Evolutionary conservation across 1,140 invertebrate genomes (phyloP).

Genomic region (Dreissena rostriformis): DNA sequence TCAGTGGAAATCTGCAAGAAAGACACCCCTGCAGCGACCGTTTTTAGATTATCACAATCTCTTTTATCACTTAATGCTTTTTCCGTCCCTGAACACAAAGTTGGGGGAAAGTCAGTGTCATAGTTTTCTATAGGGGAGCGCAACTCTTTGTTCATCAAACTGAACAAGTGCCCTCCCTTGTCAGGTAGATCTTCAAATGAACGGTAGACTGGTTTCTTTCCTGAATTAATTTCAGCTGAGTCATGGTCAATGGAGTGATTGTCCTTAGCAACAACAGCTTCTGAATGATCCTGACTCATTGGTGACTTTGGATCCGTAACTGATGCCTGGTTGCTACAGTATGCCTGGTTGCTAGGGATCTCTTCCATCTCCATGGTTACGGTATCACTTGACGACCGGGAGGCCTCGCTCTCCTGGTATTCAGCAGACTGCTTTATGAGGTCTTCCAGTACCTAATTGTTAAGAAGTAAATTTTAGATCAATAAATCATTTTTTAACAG

Average conservation of each 20-base stretch:
- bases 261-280: constrained; percentile 1
- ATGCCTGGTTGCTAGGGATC: constrained; percentile 5
- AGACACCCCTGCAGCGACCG: no score
- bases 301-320: not conserved
- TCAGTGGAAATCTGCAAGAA: not conserved
- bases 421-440: constrained; percentile 38
- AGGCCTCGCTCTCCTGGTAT: constrained; percentile 37
- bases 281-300: constrained; percentile 24
- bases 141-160: not conserved
- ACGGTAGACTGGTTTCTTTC: constrained; percentile 11
- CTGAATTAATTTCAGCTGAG: constrained; percentile 36
- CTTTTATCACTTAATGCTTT: constrained; percentile 29
- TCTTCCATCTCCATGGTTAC: constrained; percentile 25
- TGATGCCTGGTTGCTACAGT: not conserved
- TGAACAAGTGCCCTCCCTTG: constrained; percentile 22
- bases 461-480: not conserved
- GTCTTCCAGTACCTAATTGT: constrained; percentile 27
- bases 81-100: constrained; percentile 7
- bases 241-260: constrained; percentile 24
- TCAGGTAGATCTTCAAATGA: constrained; percentile 3
- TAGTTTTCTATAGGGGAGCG: constrained; percentile 21
- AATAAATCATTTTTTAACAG: not conserved
- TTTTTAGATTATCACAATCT: constrained; percentile 15
- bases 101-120: constrained; percentile 47
- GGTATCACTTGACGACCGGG: constrained; percentile 49